Percentiles rank a stretch among this genome's conserved stretches.
Conservation (phyloP, 2,888 invertebrate species). For the Ennomos fuscantarius region DNA sequence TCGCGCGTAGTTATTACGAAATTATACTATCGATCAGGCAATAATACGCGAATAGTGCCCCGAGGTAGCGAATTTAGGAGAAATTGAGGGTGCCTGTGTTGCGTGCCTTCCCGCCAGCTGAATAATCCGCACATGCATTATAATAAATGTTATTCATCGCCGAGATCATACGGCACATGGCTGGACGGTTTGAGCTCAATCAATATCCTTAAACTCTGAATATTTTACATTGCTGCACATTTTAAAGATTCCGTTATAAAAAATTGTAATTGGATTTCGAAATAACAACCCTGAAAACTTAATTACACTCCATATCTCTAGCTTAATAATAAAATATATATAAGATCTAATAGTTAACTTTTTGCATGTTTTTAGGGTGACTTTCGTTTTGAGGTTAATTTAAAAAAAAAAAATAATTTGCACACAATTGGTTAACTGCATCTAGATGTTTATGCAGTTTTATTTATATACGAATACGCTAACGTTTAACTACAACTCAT, state of each 20-base stretch:
- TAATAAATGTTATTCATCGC: slow-evolving; percentile 64
- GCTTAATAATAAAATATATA: too few species aligned
- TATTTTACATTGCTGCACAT: slow-evolving; percentile 13
- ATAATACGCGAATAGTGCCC: slow-evolving; percentile 76
- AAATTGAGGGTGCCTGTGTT: slow-evolving; percentile 76
- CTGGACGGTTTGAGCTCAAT: slow-evolving; percentile 35
- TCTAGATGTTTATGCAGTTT: too few species aligned
- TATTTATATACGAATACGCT: too few species aligned
- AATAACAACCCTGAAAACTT: too few species aligned
- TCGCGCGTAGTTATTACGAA: slow-evolving; percentile 71
- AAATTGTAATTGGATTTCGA: too few species aligned
- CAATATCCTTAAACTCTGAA: slow-evolving; percentile 21
- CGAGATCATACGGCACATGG: slow-evolving; percentile 72
- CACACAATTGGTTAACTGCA: too few species aligned
- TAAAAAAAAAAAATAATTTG: too few species aligned
- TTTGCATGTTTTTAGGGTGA: too few species aligned
- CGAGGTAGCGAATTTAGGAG: slow-evolving; percentile 78
- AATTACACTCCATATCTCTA: too few species aligned
- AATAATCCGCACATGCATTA: slow-evolving; percentile 69
- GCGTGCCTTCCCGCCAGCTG: slow-evolving; percentile 71
- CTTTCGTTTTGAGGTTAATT: too few species aligned
- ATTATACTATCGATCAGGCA: slow-evolving; percentile 80
- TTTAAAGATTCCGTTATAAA: slow-evolving; percentile 10
- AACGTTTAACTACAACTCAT: too few species aligned
- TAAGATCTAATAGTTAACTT: too few species aligned